phyloP scores from a whole-genome alignment of 2,113 vertebrate genomes.

The Girardinichthys multiradiatus region DNA sequence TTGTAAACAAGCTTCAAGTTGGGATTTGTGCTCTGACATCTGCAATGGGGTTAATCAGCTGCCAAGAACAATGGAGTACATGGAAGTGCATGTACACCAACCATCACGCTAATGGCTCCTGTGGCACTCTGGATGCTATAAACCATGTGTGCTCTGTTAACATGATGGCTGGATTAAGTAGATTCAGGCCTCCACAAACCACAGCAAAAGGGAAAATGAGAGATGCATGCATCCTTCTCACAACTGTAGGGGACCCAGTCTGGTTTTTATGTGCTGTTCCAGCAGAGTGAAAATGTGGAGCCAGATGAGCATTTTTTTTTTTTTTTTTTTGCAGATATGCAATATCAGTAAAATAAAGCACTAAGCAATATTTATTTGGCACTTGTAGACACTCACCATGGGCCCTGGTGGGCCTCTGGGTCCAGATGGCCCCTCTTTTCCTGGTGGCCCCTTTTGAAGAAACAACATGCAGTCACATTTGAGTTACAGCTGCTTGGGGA shows the following conservation, averaged over 20 bases:
- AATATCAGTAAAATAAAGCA: conserved; percentile 41
- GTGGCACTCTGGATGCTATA: conserved; percentile 47
- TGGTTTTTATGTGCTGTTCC: conserved; percentile 45
- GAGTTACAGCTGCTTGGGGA: conserved; percentile 58
- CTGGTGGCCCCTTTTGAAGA: conserved; percentile 89
- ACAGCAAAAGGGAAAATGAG: conserved; percentile 53
- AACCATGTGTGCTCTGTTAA: conserved; percentile 46
- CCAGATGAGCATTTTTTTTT: conserved; percentile 38
- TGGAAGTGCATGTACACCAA: conserved; percentile 4
- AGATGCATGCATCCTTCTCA: conserved; percentile 42
- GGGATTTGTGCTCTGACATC: conserved; percentile 38
- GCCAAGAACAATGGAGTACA: conserved; percentile 42
- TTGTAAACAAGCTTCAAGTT: conserved; percentile 47
- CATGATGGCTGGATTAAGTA: conserved; percentile 58
- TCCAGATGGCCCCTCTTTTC: conserved; percentile 94
- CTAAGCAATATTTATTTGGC: conserved; percentile 40
- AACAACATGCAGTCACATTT: conserved; percentile 67
- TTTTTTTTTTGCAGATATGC: conserved; percentile 33
- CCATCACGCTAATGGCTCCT: conserved; percentile 34
- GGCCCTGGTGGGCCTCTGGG: conserved; percentile 93
- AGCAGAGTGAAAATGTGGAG: conserved; percentile 45
- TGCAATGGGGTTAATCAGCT: conserved; percentile 20
- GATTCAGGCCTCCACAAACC: conserved; percentile 58
- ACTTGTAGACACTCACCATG: conserved; percentile 83
- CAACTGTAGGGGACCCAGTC: conserved; percentile 30